phyloP scores from a whole-genome alignment of 2,113 vertebrate genomes.

The Capricornis sumatraensis region DNA sequence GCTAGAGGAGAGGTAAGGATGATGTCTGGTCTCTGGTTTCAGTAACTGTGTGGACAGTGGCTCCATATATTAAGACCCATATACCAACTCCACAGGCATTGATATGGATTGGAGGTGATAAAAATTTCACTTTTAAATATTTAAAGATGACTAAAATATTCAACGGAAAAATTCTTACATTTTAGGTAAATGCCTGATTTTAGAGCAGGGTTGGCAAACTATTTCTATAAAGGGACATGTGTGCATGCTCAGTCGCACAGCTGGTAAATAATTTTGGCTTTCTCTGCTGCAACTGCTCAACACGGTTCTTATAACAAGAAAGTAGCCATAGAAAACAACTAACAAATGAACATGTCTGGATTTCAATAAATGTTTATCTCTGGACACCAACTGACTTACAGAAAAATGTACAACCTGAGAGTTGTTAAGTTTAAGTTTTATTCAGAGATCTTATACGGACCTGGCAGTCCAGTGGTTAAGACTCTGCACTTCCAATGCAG shows the following conservation, averaged over 20 bases:
- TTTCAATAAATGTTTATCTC: neutral
- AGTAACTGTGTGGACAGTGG: neutral
- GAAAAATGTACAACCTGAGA: neutral
- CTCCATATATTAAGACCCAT: neutral
- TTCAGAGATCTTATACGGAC: neutral
- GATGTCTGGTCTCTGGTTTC: neutral
- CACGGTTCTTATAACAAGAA: neutral
- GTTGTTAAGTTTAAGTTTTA: neutral
- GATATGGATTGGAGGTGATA: neutral
- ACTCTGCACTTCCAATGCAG: neutral
- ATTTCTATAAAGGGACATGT: neutral
- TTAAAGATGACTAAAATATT: neutral
- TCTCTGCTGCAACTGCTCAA: neutral
- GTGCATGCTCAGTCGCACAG: neutral
- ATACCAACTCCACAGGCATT: neutral
- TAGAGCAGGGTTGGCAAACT: neutral
- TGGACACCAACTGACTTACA: neutral
- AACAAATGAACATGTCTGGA: neutral
- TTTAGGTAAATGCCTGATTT: neutral
- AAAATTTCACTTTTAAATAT: neutral
- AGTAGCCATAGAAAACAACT: neutral
- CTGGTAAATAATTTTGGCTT: neutral
- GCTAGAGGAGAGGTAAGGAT: neutral
- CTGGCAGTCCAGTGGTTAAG: neutral
- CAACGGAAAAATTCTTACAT: neutral